A percentile compares a stretch with the other conserved stretches of the same genome.
Evolutionary conservation across 2,797 vertebrate genomes (phyloP).

Genomic region (Hemitrygon akajei): DNA sequence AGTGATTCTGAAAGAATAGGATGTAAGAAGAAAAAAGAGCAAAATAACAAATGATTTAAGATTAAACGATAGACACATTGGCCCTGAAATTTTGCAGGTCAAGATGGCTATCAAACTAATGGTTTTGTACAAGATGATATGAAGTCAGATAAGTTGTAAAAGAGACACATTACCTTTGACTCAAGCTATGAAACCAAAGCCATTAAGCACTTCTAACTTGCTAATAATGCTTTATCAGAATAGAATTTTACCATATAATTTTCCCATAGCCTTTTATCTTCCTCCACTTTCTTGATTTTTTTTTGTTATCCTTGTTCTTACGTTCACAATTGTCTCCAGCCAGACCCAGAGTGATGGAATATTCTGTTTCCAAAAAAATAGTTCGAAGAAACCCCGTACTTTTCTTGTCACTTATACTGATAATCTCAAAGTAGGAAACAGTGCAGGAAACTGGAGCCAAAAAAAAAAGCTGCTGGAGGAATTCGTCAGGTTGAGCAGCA

Average conservation of each 20-base stretch:
- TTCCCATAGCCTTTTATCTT: neutral
- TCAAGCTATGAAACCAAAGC: neutral
- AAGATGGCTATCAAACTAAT: neutral
- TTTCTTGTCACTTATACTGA: neutral
- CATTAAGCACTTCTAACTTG: neutral
- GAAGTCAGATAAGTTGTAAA: too few relatives aligned
- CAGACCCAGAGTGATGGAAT: neutral
- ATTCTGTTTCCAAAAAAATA: neutral
- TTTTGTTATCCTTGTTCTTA: neutral
- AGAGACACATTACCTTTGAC: too few relatives aligned
- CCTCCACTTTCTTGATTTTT: neutral
- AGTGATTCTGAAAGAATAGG: neutral
- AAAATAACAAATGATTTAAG: neutral
- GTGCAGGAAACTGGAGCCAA: too few relatives aligned
- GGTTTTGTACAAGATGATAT: neutral
- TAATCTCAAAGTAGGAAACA: neutral
- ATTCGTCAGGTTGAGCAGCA: too few relatives aligned
- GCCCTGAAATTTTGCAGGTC: neutral
- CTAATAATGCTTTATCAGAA: neutral
- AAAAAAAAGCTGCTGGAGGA: too few relatives aligned
- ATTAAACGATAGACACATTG: neutral
- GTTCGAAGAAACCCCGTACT: too few relatives aligned
- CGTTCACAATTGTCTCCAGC: neutral
- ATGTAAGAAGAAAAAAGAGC: neutral
- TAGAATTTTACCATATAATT: neutral